These are phyloP conservation scores for Atherix ibis DNA, from an alignment of 2,888 invertebrate species.

Conservation along the genomic window DNA sequence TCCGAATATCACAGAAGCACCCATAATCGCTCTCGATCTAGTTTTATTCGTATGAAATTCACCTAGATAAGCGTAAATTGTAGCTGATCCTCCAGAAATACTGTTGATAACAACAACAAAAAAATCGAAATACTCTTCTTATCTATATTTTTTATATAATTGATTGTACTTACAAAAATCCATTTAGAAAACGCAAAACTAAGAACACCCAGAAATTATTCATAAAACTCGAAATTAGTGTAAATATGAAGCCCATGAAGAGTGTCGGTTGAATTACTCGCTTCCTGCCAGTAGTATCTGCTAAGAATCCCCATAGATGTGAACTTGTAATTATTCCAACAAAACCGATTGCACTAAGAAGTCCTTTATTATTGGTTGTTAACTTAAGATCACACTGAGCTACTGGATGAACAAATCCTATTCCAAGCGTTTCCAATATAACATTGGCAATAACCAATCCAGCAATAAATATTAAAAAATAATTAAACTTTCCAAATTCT, in stretches of 20 bases:
- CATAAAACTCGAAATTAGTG: conserved; percentile 34
- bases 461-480: conserved; percentile 32
- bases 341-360: conserved; percentile 29
- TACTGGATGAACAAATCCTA: conserved; percentile 37
- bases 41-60: conserved; percentile 35
- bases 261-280: conserved; percentile 33
- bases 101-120: too few species aligned
- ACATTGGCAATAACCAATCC: conserved; percentile 37
- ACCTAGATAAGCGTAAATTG: conserved; percentile 36
- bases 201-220: conserved; percentile 35
- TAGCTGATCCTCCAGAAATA: conserved; percentile 34
- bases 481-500: conserved; percentile 39
- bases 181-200: conserved; percentile 35
- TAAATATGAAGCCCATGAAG: conserved; percentile 31
- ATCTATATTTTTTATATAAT: too few species aligned
- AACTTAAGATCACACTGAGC: conserved; percentile 33
- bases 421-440: conserved; percentile 31
- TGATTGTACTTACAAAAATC: conserved; percentile 37
- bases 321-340: conserved; percentile 36
- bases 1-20: conserved; percentile 25
- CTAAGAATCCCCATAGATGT: conserved; percentile 40
- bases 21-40: conserved; percentile 32
- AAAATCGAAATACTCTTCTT: too few species aligned
- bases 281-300: conserved; percentile 37
- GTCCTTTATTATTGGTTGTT: conserved; percentile 28